Evolutionary conservation across 2,113 vertebrate genomes (phyloP), one percentile per base, ranked within the genome.

Genomic region (Leptosomus discolor): DNA sequence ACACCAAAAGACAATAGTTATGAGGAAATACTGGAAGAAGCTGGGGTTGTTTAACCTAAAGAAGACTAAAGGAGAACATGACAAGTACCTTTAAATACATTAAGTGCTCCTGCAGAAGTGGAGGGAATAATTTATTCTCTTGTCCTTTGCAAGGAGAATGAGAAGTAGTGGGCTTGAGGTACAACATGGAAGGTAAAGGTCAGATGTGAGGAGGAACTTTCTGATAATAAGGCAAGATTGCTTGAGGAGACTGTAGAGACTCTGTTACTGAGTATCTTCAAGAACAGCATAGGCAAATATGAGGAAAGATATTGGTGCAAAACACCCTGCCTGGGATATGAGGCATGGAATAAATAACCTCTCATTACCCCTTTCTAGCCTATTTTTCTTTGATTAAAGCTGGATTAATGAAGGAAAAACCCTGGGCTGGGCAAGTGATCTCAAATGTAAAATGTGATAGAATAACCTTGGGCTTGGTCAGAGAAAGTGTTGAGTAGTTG

Each of bases 401-500:
- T 63, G 17, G 71, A 75, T 70, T 92, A 56, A 82, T 56, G 53
- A 65, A 53, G 22, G 27, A 64, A 32, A 76, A 71, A 15, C 61
- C 3, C 17, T 41, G 27, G n/a, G 7, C 20, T 85, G 20, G 43
- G 30, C 32, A 75, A 71, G 48, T 56, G 61, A 26, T 46, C 30
- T 95, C n/a, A 56, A 41, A 50, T 32, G 5, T 82, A 50, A 82
- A 46, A 67, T 4, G 2, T 50, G 67, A 32, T 41, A 58, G 32
- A 91, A 77, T 69, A 60, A 89, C 21, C 15, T 58, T 83, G 45
- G 21, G 4, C 11, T 86, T 65, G 32, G 18, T 37, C 46, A 36
- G 10, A 45, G 30, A 63, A 71, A 58, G 5, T 37, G 6, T 56
- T 87, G 68, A 77, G 22, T 61, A 41, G 9, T 56, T 0, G 0